These are phyloP conservation scores for Druceiella hillmani DNA, from an alignment of 2,888 invertebrate species.

Conservation along the genomic window DNA sequence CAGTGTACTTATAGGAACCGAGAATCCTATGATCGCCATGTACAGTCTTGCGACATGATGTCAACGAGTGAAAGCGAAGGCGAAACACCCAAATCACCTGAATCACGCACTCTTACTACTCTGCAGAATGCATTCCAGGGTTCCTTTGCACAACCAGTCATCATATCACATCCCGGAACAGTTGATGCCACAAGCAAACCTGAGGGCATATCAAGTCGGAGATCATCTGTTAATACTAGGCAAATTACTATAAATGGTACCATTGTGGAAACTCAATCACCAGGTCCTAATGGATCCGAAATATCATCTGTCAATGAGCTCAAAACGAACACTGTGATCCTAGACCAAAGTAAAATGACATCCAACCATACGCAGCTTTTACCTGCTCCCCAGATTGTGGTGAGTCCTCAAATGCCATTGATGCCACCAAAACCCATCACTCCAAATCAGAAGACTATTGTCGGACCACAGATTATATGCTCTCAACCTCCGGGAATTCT, in stretches of 20 bases:
- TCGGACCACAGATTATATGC: conserved; percentile 43
- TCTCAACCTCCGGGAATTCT: conserved; percentile 39
- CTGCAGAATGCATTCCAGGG: conserved; percentile 49
- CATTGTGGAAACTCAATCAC: conserved; percentile 50
- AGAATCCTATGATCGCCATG: conserved; percentile 74
- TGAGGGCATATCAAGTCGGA: conserved; percentile 44
- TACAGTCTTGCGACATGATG: conserved; percentile 71
- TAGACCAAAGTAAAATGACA: conserved; percentile 44
- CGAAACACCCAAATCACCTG: conserved; percentile 57
- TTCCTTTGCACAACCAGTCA: conserved; percentile 48
- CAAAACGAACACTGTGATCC: conserved; percentile 46
- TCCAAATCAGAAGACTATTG: conserved; percentile 38
- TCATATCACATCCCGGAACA: conserved; percentile 45
- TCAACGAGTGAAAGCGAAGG: conserved; percentile 79
- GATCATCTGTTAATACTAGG: conserved; percentile 48
- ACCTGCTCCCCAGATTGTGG: conserved; percentile 48
- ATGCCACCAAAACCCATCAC: conserved; percentile 43
- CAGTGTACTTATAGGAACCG: conserved; percentile 81
- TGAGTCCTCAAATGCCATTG: conserved; percentile 45
- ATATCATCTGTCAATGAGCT: conserved; percentile 41
- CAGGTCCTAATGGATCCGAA: conserved; percentile 32
- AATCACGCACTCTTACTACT: conserved; percentile 47
- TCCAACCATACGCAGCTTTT: conserved; percentile 45
- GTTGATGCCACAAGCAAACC: conserved; percentile 45
- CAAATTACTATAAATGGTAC: conserved; percentile 52